A percentile compares a stretch with the other conserved stretches of the same genome.
phyloP scores from a whole-genome alignment of 2,797 vertebrate species.

The Melanotaenia pygmaea region DNA sequence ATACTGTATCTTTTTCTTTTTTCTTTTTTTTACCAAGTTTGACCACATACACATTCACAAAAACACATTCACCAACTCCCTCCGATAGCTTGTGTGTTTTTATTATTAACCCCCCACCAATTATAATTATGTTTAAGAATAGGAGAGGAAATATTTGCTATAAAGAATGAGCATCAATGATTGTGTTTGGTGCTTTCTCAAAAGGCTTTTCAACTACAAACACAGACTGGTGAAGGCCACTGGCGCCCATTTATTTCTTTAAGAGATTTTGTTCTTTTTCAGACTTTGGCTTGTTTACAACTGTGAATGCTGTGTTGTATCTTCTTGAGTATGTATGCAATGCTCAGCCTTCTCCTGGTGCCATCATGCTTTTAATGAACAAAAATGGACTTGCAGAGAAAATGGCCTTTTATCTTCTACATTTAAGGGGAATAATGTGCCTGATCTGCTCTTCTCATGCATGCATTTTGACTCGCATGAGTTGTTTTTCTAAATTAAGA shows the following conservation, averaged over 20 bases:
- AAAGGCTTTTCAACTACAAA: conserved; percentile 41
- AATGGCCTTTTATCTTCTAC: background rate
- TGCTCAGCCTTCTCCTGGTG: conserved; percentile 21
- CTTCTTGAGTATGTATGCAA: conserved; percentile 34
- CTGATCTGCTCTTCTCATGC: conserved; percentile 1
- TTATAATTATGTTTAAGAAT: conserved; percentile 25
- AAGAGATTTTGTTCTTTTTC: conserved; percentile 45
- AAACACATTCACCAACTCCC: conserved; percentile 23
- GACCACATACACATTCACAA: conserved; percentile 37
- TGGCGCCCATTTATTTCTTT: conserved; percentile 25
- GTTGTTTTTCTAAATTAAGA: background rate
- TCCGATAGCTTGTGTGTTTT: background rate
- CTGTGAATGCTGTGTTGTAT: conserved; percentile 22
- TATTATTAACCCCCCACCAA: background rate
- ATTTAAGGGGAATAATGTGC: background rate
- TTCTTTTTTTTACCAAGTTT: conserved; percentile 39
- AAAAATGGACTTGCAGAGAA: background rate
- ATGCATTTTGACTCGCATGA: background rate
- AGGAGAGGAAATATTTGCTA: conserved; percentile 13
- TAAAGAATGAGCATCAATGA: conserved; percentile 56
- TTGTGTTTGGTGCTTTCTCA: conserved; percentile 33
- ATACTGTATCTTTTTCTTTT: conserved; percentile 4
- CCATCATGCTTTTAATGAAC: background rate
- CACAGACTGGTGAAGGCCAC: conserved; percentile 55
- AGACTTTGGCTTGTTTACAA: conserved; percentile 32